phyloP scores from a whole-genome alignment of 2,797 vertebrate species.

The Diceros bicornis region DNA sequence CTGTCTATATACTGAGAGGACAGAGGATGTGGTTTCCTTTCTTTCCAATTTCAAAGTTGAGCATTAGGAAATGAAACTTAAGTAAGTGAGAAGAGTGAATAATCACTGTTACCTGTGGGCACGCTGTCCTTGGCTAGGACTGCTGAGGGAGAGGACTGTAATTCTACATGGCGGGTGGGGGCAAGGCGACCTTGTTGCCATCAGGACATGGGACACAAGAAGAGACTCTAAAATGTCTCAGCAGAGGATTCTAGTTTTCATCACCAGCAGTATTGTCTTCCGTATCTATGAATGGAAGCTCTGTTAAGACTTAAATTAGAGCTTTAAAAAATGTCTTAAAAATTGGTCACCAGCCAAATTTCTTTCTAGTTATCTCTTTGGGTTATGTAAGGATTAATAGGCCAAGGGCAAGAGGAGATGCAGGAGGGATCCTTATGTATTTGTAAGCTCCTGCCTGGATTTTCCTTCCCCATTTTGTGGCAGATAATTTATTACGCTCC shows the following conservation, averaged over 20 bases:
- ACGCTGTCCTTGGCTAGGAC: not conserved
- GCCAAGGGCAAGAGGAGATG: not conserved
- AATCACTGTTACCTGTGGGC: accelerated
- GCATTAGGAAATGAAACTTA: not conserved
- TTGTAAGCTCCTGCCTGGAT: not conserved
- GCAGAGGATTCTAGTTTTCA: not conserved
- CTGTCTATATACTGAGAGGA: not conserved
- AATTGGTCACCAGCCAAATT: not conserved
- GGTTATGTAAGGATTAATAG: not conserved
- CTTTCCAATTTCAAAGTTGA: constrained; percentile 29
- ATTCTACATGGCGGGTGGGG: not conserved
- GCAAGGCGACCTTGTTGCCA: not conserved
- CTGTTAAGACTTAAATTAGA: not conserved
- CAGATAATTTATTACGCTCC: not conserved
- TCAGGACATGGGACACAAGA: not conserved
- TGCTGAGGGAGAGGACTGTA: accelerated
- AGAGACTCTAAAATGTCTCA: not conserved
- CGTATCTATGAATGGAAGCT: not conserved
- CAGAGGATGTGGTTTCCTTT: constrained; percentile 86
- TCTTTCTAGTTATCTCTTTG: not conserved
- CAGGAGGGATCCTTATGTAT: not conserved
- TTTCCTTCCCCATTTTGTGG: not conserved
- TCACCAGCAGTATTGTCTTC: not conserved
- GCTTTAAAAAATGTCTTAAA: not conserved
- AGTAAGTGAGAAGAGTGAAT: not conserved